Base-by-base conservation (phyloP, 2,888 invertebrate genomes). In the Sipha maydis region DNA sequence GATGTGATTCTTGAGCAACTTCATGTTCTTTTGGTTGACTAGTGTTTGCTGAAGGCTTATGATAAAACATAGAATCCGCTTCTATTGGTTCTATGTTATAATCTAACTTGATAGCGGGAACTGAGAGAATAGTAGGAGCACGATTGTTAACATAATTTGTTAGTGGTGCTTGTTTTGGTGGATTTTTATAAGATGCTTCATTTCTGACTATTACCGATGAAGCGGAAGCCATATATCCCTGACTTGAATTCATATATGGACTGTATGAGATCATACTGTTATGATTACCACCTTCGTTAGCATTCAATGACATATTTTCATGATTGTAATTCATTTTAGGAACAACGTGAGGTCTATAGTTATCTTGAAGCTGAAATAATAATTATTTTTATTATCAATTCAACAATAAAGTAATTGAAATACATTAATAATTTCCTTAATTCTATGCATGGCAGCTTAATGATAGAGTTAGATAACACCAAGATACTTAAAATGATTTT, bases 121-220 rank as follows among this genome's bases (percentile, higher is more conserved):
- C 41, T 31, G 67, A 34, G 5, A 76, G 28, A 76, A 61, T 61
- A 34, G 84, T 84, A 76, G 73, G 75, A n/a, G 84, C 9, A 25
- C 73, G 54, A 25, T 41, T 73, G 34, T 48, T 61, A 1, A 69
- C 41, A 71, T 86, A 85, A 38, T 34, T 67, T 56, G 75, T 73
- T 28, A 77, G 19, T 28, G 83, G 19, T 8, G 25, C 7, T 19
- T 73, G 21, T 9, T 19, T 56, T 11, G 73, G 19, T 31, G 34
- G n/a, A 90, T 48, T 91, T 91, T 88, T 77, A 38, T 80, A 71
- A 41, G 84, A 38, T 54, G 75, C 25, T 31, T 90, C 90, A 75
- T 90, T 89, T 41, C 85, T 89, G 3, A 90, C 90, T 41, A 90
- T 90, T 11, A 90, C 90, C 21, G 90, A 90, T n/a, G 83, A 69